Base-by-base conservation (phyloP, 2,113 vertebrate species). In the Phycodurus eques region DNA sequence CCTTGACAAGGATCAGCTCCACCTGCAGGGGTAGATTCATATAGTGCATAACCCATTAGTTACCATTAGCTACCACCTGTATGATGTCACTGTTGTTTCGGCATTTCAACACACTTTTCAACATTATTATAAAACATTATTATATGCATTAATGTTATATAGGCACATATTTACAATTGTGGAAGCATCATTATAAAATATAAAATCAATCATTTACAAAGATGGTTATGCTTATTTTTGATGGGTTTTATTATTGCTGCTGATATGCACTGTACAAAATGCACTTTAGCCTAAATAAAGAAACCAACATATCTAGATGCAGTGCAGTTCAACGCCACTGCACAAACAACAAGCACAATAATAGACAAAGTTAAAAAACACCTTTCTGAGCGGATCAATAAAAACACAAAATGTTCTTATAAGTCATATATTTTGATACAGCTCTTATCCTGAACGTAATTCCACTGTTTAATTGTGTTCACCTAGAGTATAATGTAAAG, bases 1-100 rank as follows among this genome's bases (percentile, higher is more conserved):
- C 95, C 83, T 96, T 96, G 27, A 96, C 90, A 71, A 96, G 90
- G 68, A 94, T 90, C 60, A 96, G 92, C 77, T 96, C 95, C 88
- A 96, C 93, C 90, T 91, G 53, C 31, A 33, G 57, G n/a, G 31
- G 57, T 14, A 7, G 2, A 77, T 22, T 73, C 47, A 67, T 11
- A 4, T 22, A 44, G 56, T 47, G 46, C 20, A 71, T 14, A 65
- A 43, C 35, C 9, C 35, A 17, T 54, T 12, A 19, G 31, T 61
- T 15, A 35, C 9, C 35, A 17, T 54, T 12, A 19, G 31, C 57
- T 15, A 35, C 64, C 43, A 65, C 19, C 33, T 14, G 2, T 17
- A 14, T 59, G 27, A 22, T 11, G 15, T 15, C 27, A 14, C 6
- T 14, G 27, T 33, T 35, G 31, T 61, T 60, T 60, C 13, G 57